Percentiles rank a stretch among this genome's conserved stretches.
Conservation (phyloP, 2,113 vertebrate species). For the Phoenicopterus ruber region DNA sequence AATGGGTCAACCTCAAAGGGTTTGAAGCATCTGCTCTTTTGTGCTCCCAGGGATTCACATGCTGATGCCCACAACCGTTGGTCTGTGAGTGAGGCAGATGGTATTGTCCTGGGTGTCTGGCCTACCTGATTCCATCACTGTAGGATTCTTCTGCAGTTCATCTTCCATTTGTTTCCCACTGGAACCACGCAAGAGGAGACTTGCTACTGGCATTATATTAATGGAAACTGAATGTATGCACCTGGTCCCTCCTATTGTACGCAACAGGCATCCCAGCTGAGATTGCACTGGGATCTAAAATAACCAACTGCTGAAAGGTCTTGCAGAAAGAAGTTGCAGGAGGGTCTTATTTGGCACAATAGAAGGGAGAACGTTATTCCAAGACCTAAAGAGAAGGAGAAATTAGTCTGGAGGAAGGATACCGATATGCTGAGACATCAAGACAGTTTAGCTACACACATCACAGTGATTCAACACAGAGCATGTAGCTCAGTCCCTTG, state of each 20-base stretch:
- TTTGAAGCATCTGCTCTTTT: conserved; percentile 57
- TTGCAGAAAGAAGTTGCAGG: background rate
- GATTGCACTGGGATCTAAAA: background rate
- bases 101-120: conserved; percentile 49
- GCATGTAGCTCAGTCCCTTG: background rate
- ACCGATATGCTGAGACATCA: background rate
- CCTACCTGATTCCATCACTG: conserved; percentile 50
- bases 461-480: background rate
- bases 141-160: conserved; percentile 37
- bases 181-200: conserved; percentile 47
- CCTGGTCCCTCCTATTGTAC: background rate
- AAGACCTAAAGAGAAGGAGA: background rate
- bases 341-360: background rate
- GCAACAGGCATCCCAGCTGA: background rate
- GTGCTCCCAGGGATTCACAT: conserved; percentile 48
- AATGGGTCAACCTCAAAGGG: conserved; percentile 60
- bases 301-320: background rate
- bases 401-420: background rate
- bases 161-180: conserved; percentile 37
- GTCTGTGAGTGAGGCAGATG: conserved; percentile 44
- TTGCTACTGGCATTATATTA: conserved; percentile 7
- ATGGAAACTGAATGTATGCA: background rate
- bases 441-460: background rate
- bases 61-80: conserved; percentile 17
- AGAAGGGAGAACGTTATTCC: background rate